Percentiles rank a stretch among this genome's conserved stretches.
Conservation (phyloP, 2,797 vertebrate genomes). For the Rhabdomys pumilio region DNA sequence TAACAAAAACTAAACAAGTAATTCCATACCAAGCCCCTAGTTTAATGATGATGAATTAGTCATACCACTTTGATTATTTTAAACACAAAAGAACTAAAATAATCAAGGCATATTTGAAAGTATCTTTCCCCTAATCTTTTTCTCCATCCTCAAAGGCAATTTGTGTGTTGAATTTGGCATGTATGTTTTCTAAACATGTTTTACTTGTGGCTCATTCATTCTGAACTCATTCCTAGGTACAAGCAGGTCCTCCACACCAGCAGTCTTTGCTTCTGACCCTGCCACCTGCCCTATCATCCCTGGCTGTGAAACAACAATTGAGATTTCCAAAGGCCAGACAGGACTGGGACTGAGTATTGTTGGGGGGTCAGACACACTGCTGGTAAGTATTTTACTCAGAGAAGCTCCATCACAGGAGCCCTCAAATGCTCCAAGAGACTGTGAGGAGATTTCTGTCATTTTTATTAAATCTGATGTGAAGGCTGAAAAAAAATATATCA, state of each 20-base stretch:
- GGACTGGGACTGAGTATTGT: slow-evolving; percentile 99
- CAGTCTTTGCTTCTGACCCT: slow-evolving; percentile 94
- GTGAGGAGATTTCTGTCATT: fast-evolving
- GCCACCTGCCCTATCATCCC: slow-evolving; percentile 98
- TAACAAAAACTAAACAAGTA: neutral
- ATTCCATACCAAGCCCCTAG: neutral
- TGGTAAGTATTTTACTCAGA: slow-evolving; percentile 90
- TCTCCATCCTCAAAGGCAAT: neutral
- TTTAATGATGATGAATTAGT: slow-evolving; percentile 2
- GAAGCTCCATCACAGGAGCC: neutral
- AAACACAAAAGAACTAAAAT: neutral
- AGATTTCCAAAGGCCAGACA: slow-evolving; percentile 97
- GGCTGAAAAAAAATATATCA: neutral
- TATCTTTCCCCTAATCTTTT: neutral
- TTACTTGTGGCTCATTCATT: slow-evolving; percentile 41
- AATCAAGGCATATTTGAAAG: neutral
- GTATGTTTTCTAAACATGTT: neutral
- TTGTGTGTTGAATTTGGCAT: neutral
- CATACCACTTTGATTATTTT: neutral
- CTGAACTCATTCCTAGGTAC: slow-evolving; percentile 87
- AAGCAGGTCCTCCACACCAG: slow-evolving; percentile 96
- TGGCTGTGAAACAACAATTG: slow-evolving; percentile 98
- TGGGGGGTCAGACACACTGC: slow-evolving; percentile 97
- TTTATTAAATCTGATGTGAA: neutral
- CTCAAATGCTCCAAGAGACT: neutral